These are phyloP conservation scores for Meandrusa payeni DNA, from an alignment of 2,888 invertebrate genomes.

Conservation along the genomic window DNA sequence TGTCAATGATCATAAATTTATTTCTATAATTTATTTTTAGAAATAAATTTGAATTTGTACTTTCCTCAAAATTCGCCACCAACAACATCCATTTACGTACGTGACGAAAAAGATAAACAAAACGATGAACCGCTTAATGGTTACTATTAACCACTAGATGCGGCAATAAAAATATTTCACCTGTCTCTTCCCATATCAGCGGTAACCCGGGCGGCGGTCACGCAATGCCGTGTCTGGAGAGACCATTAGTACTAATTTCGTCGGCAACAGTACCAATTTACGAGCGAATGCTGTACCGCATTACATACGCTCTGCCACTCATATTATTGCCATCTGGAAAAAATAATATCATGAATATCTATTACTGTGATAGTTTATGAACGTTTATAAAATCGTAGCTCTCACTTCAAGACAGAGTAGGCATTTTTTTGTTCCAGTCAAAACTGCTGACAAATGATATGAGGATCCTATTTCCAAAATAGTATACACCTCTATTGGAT, in stretches of 20 bases:
- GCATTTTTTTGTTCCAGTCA: too few relatives aligned
- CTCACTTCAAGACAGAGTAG: too few relatives aligned
- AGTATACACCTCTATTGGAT: too few relatives aligned
- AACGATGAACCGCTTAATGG: slow-evolving; percentile 54
- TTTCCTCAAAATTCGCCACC: too few relatives aligned
- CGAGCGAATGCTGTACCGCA: slow-evolving; percentile 31
- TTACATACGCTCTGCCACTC: slow-evolving; percentile 7
- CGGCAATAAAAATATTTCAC: slow-evolving; percentile 67
- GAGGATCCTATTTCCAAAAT: too few relatives aligned
- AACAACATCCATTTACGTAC: slow-evolving; percentile 31
- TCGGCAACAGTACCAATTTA: slow-evolving; percentile 35
- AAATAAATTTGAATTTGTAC: too few relatives aligned
- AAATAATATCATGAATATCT: too few relatives aligned
- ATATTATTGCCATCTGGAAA: background rate
- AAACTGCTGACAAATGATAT: too few relatives aligned
- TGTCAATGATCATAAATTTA: too few relatives aligned
- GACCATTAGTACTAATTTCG: slow-evolving; percentile 58
- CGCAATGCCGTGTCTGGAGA: slow-evolving; percentile 48
- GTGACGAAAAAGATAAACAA: slow-evolving; percentile 47
- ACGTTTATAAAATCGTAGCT: too few relatives aligned
- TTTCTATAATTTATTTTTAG: too few relatives aligned
- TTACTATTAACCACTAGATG: slow-evolving; percentile 54
- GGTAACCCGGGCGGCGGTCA: slow-evolving; percentile 45
- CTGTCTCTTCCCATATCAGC: slow-evolving; percentile 44
- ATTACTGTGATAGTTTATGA: too few relatives aligned